Percentiles rank a stretch among this genome's conserved stretches.
Evolutionary conservation across 2,797 vertebrate genomes (phyloP).

Genomic region (Macropodus opercularis): DNA sequence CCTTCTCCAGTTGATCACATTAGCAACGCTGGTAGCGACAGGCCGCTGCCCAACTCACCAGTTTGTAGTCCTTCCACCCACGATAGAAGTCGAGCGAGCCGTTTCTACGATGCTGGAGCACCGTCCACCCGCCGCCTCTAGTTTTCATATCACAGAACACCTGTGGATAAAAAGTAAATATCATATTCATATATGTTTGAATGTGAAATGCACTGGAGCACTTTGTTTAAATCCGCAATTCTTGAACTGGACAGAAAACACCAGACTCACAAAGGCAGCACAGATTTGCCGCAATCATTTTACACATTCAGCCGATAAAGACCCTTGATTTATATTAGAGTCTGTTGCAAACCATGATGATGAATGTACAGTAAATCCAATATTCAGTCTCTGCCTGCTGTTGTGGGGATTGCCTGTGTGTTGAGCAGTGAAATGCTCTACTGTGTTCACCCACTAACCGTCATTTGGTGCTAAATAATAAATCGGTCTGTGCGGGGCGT

Average conservation of each 20-base stretch:
- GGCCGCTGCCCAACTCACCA: constrained; percentile 61
- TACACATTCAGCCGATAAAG: constrained; percentile 1
- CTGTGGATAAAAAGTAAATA: constrained; percentile 54
- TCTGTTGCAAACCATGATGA: constrained; percentile 10
- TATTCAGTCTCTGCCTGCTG: constrained; percentile 14
- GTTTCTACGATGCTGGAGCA: constrained; percentile 84
- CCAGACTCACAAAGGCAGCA: background rate
- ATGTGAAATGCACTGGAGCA: rapidly evolving
- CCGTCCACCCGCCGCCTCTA: constrained; percentile 86
- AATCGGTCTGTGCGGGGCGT: too few species aligned
- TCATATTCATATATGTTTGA: background rate
- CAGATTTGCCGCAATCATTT: background rate
- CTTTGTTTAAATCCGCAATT: too few species aligned
- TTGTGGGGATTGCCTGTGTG: constrained; percentile 1
- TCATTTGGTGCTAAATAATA: constrained; percentile 11
- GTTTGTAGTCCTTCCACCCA: constrained; percentile 86
- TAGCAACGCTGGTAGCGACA: constrained; percentile 3
- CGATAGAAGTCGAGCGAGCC: constrained; percentile 85
- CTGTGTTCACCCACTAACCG: constrained; percentile 6
- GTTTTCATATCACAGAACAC: constrained; percentile 88
- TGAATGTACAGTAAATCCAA: background rate
- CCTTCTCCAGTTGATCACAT: constrained; percentile 7
- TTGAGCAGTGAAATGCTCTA: constrained; percentile 25
- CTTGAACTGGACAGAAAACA: background rate
- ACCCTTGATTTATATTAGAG: background rate